These are phyloP conservation scores for Sebastolobus alascanus DNA, from an alignment of 2,797 vertebrate genomes.

Conservation along the genomic window DNA sequence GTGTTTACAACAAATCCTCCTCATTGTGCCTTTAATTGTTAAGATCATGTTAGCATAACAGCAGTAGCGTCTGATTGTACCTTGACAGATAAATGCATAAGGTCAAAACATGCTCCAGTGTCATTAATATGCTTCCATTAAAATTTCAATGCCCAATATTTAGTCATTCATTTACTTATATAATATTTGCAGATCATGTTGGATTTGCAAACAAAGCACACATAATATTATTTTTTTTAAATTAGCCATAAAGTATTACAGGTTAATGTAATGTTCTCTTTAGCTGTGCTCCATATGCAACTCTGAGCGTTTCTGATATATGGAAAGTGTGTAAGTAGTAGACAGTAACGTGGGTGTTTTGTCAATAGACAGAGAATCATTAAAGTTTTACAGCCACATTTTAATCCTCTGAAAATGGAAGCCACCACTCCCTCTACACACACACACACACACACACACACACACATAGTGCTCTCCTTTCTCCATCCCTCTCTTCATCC, in stretches of 20 bases:
- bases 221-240: background rate
- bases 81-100: background rate
- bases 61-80: background rate
- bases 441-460: constrained; percentile 7
- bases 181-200: background rate
- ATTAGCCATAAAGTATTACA: background rate
- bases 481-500: constrained; percentile 66
- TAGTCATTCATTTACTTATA: background rate
- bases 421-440: background rate
- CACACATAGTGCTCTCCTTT: constrained; percentile 24
- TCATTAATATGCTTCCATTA: background rate
- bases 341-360: constrained; percentile 49
- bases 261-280: constrained; percentile 21
- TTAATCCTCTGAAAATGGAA: constrained; percentile 70
- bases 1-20: background rate
- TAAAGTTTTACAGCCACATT: constrained; percentile 73
- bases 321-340: constrained; percentile 40
- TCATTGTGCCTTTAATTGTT: background rate
- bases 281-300: constrained; percentile 11
- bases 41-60: background rate
- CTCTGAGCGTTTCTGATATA: constrained; percentile 36
- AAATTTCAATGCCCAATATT: background rate
- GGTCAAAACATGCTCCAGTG: background rate
- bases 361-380: constrained; percentile 67
- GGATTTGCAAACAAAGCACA: background rate